Evolutionary conservation across 2,113 vertebrate genomes (phyloP).

Genomic region (Brevimyrus niger): DNA sequence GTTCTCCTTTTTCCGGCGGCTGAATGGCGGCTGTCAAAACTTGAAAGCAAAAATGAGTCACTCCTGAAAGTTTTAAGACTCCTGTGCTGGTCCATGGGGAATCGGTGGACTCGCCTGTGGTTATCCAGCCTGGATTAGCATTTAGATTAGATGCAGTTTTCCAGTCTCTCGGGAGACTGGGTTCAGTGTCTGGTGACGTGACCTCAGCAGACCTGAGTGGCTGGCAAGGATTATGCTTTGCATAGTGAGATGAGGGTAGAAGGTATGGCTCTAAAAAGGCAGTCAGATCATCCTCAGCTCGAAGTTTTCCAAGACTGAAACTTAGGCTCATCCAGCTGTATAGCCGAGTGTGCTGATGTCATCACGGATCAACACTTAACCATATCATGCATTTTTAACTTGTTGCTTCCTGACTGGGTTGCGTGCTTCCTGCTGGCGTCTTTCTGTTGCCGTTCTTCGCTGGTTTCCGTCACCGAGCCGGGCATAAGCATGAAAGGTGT

Average conservation of each 20-base stretch:
- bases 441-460: background rate
- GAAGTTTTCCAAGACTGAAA: background rate
- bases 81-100: background rate
- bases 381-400: background rate
- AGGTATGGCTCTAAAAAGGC: background rate
- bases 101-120: background rate
- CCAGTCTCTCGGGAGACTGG: background rate
- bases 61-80: background rate
- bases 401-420: background rate
- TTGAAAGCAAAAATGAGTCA: slow-evolving; percentile 2
- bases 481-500: background rate
- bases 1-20: background rate
- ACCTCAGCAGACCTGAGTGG: background rate
- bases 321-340: background rate
- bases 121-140: slow-evolving; percentile 29
- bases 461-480: background rate
- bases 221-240: background rate
- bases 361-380: background rate
- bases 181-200: background rate
- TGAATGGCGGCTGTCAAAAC: background rate
- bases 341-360: background rate
- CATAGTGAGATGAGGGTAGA: background rate
- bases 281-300: background rate
- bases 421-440: background rate
- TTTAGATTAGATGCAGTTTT: slow-evolving; percentile 30